phyloP scores from a whole-genome alignment of 1,140 invertebrate species.

The Pantala flavescens region DNA sequence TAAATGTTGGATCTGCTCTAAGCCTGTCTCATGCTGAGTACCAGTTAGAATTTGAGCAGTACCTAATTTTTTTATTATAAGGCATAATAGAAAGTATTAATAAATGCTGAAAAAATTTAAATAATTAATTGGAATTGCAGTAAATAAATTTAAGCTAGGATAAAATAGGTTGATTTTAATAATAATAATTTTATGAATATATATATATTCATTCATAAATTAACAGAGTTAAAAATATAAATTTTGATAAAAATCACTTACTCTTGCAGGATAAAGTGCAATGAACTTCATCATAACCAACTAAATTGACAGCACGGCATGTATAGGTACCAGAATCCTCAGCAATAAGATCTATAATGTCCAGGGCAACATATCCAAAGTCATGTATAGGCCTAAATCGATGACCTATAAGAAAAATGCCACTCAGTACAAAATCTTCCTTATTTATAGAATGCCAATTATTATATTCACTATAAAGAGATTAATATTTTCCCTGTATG shows the following conservation, averaged over 20 bases:
- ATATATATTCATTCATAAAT: not conserved
- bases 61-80: conserved; percentile 16
- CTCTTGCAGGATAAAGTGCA: conserved; percentile 60
- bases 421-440: too few species aligned
- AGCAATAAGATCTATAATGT: conserved; percentile 81
- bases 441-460: not conserved
- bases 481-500: not conserved
- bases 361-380: conserved; percentile 88
- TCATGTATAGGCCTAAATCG: conserved; percentile 90
- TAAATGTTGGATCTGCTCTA: conserved; percentile 77
- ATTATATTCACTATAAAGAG: not conserved
- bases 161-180: too few species aligned
- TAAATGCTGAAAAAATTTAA: not conserved
- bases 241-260: too few species aligned
- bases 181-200: too few species aligned
- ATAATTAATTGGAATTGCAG: not conserved
- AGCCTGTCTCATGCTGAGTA: conserved; percentile 71
- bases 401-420: conserved; percentile 46
- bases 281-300: conserved; percentile 75
- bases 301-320: conserved; percentile 78
- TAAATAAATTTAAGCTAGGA: not conserved
- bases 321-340: conserved; percentile 92
- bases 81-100: conserved; percentile 2
- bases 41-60: conserved; percentile 65
- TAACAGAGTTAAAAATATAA: conserved; percentile 1